These are phyloP conservation scores for Andrena minutula DNA, from an alignment of 2,888 invertebrate species.

Conservation along the genomic window DNA sequence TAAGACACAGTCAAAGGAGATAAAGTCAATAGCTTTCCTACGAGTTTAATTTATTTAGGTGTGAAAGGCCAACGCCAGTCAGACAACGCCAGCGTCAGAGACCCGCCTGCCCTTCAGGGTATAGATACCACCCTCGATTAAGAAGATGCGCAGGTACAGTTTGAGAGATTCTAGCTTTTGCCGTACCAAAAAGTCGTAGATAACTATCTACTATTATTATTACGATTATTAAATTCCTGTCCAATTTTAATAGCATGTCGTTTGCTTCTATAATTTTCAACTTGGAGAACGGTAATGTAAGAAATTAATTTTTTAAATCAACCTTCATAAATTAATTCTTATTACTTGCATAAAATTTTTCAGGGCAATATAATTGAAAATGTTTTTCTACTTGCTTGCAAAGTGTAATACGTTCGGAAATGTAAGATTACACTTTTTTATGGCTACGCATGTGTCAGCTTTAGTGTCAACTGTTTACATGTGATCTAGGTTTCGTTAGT, in stretches of 20 bases:
- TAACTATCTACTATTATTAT: not conserved
- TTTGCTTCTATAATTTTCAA: not conserved
- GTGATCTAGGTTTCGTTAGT: not conserved
- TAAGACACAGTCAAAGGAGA: not conserved
- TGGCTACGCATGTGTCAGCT: not conserved
- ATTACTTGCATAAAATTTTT: constrained; percentile 35
- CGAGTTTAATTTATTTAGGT: constrained; percentile 51
- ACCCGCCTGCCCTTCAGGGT: constrained; percentile 81
- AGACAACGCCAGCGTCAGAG: constrained; percentile 64
- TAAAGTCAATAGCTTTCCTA: not conserved
- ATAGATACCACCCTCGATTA: constrained; percentile 79
- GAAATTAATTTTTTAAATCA: not conserved
- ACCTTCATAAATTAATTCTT: not conserved
- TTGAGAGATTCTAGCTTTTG: not conserved
- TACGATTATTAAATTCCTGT: too few species aligned
- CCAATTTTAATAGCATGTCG: not conserved
- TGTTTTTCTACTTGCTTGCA: constrained; percentile 8
- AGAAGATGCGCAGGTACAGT: constrained; percentile 78
- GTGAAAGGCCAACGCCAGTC: constrained; percentile 71
- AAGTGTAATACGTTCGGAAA: constrained; percentile 1
- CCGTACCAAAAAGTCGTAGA: not conserved
- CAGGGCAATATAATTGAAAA: constrained; percentile 8
- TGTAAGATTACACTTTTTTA: constrained; percentile 11
- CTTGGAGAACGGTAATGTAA: not conserved
- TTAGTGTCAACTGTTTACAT: constrained; percentile 1